These are phyloP conservation scores for Euphydryas editha DNA, from an alignment of 2,888 invertebrate genomes.

Conservation along the genomic window DNA sequence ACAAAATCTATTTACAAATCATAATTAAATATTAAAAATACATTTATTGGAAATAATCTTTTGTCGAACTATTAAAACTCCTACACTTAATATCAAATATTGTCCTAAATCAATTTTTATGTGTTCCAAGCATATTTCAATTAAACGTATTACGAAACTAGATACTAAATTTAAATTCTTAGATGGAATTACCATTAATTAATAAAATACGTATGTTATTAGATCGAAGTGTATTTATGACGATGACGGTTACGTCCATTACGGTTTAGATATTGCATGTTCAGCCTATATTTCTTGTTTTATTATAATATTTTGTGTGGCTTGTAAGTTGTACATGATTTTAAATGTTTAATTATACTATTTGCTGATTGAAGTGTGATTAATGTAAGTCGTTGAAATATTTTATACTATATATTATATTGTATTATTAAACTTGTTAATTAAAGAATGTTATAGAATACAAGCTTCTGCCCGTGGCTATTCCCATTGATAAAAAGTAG, in stretches of 20 bases:
- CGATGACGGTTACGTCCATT: slow-evolving; percentile 14
- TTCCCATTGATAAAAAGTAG: no score
- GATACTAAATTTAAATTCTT: slow-evolving; percentile 22
- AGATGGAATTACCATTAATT: slow-evolving; percentile 25
- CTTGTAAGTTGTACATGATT: slow-evolving; percentile 6
- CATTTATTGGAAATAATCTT: no score
- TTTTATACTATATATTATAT: not conserved
- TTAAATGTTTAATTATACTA: slow-evolving; percentile 6
- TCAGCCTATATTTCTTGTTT: slow-evolving; percentile 26
- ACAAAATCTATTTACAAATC: no score
- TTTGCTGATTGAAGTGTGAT: not conserved
- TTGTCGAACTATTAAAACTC: not conserved
- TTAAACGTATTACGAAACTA: slow-evolving; percentile 10
- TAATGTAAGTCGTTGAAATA: not conserved
- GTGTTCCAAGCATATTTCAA: not conserved
- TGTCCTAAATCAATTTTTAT: not conserved
- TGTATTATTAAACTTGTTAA: no score
- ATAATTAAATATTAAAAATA: no score
- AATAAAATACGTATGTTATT: slow-evolving; percentile 38
- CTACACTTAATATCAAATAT: not conserved
- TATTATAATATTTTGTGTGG: slow-evolving; percentile 14
- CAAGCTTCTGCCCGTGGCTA: no score
- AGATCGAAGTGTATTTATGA: slow-evolving; percentile 20
- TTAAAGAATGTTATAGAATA: no score
- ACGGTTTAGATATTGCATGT: slow-evolving; percentile 35